Conservation (phyloP, 37 sponge, comb jelly and placozoan species). For the Oopsacas minuta region DNA sequence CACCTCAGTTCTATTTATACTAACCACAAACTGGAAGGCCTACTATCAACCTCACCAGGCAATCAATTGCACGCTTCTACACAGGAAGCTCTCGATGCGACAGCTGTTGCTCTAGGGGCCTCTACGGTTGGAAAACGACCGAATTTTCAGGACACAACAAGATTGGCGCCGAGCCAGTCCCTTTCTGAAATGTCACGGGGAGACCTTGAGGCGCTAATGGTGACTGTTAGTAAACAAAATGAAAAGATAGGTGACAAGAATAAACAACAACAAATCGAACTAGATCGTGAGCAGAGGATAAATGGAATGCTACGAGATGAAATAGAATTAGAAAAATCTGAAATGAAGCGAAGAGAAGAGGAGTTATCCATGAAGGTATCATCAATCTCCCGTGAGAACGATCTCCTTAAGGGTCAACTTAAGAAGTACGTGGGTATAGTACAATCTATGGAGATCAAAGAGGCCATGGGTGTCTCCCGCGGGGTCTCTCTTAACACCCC, state of each 20-base stretch:
- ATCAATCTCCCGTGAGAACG: constrained; percentile 58
- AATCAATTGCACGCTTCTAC: neutral
- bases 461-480: neutral
- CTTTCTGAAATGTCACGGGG: neutral
- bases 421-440: constrained; percentile 83
- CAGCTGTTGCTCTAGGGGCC: neutral
- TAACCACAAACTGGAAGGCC: neutral
- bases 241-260: neutral
- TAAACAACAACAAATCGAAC: neutral
- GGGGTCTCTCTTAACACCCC: neutral
- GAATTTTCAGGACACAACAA: neutral
- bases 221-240: neutral
- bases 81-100: neutral
- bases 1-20: neutral
- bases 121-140: neutral
- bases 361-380: neutral
- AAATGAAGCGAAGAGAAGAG: neutral
- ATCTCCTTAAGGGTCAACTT: constrained; percentile 71
- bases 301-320: neutral
- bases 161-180: neutral
- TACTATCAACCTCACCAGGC: neutral
- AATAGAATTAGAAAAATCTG: constrained; percentile 15
- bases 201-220: neutral
- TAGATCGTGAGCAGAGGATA: neutral
- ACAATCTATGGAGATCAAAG: constrained; percentile 28